Conservation (phyloP, 2,797 vertebrate species). For the Crocidura indochinensis region DNA sequence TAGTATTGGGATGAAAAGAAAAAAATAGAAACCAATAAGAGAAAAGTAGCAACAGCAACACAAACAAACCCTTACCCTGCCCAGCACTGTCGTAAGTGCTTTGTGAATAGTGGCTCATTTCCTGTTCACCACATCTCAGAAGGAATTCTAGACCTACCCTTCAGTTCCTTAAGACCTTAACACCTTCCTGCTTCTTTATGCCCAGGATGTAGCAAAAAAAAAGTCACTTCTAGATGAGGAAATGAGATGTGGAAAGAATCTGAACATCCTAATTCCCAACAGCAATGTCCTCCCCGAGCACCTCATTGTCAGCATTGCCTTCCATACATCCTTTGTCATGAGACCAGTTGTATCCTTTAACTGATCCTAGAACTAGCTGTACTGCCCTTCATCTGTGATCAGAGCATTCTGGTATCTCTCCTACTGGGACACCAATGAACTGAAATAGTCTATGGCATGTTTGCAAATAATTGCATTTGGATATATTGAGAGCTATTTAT, state of each 20-base stretch:
- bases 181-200: not conserved
- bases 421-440: not conserved
- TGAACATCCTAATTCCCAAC: not conserved
- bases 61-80: not conserved
- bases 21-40: slow-evolving; percentile 18
- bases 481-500: not conserved
- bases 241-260: not conserved
- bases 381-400: not conserved
- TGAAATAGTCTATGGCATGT: not conserved
- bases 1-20: not conserved
- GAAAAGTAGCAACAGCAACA: slow-evolving; percentile 7
- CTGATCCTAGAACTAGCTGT: not conserved
- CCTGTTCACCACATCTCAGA: not conserved
- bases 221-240: not conserved
- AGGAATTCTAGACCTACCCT: not conserved
- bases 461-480: not conserved
- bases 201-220: too few relatives aligned
- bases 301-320: not conserved
- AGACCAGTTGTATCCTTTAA: not conserved
- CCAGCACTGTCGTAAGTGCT: not conserved
- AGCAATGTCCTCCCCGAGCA: too few relatives aligned
- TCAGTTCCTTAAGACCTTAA: not conserved
- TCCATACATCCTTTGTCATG: too few relatives aligned
- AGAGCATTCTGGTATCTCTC: not conserved
- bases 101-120: not conserved